Evolutionary conservation across 64 coral and sea anemone species (phyloP), one percentile per base, ranked within the genome.

Genomic region (Orbicella faveolata): DNA sequence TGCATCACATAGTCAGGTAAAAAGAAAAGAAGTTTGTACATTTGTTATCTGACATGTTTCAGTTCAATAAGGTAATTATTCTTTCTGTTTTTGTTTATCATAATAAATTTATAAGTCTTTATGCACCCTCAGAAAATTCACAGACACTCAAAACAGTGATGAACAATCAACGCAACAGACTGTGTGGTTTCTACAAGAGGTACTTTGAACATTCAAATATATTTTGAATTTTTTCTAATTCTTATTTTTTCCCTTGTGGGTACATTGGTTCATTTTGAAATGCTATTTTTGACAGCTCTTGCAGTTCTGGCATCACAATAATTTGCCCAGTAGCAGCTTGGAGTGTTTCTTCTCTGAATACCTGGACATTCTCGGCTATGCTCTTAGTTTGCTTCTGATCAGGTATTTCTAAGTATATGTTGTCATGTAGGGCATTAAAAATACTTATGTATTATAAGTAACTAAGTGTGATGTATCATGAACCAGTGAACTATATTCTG

Each of bases 311-410:
- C 26, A 23, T 36, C 57, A 94, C 14, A 63, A 88, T 17, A 74
- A 18, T 30, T 83, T 96, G 53, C 83, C 95, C 1, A 80, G 59
- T 61, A 73, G 83, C 34, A 85, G 79, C 23, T 44, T 96, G 35
- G 95, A 96, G 62, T 83, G 65, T 77, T 74, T 94, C 19, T 11
- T 96, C 19, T 61, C 20, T 44, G 92, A 84, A 20, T 75, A 93
- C 68, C 68, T 96, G 52, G 84, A 90, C 7, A 82, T 88, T 52
- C 81, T 96, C 81, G 95, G 87, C 57, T 96, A 96, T 55, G 83
- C 95, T 26, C 76, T 96, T 1, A 96, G 95, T 61, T 89, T 96
- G 53, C 67, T 96, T 10, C 75, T 91, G n/a, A 88, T 96, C 92
- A 96, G 95, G 95, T 96, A 30, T 30, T 30, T 30, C 30, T 30